Evolutionary conservation across 2,113 vertebrate genomes (phyloP).

Genomic region (Oreochromis aureus): DNA sequence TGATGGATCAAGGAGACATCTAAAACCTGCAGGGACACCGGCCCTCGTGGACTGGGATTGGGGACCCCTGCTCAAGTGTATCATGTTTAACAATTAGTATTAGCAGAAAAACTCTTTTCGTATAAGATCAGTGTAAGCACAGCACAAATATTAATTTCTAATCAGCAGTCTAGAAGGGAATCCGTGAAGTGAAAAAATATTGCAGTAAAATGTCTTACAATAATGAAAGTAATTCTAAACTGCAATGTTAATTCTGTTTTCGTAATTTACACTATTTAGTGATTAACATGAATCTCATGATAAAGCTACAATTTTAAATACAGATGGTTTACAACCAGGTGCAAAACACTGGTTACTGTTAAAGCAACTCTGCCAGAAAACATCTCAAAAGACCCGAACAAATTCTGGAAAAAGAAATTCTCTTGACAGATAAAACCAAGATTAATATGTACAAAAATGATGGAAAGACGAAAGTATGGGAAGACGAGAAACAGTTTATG

Average conservation of each 20-base stretch:
- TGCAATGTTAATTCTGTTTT: background rate
- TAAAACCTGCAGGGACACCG: too few species aligned
- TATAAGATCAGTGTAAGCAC: background rate
- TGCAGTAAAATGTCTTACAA: background rate
- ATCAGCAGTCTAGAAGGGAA: background rate
- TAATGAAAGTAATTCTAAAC: background rate
- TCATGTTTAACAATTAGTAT: background rate
- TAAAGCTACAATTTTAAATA: background rate
- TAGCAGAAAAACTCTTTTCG: background rate
- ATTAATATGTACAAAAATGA: background rate
- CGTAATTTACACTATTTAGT: background rate
- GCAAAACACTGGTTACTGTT: background rate
- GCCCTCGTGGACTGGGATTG: too few species aligned
- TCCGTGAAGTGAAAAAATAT: background rate
- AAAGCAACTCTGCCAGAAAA: background rate
- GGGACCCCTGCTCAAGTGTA: too few species aligned
- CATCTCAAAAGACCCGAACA: background rate
- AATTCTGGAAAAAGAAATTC: background rate
- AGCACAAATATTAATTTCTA: background rate
- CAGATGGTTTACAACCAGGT: background rate
- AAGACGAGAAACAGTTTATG: rapidly evolving
- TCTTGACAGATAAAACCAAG: background rate
- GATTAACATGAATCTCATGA: background rate
- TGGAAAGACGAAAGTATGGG: background rate
- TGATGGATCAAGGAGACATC: too few species aligned